Evolutionary conservation across 2,113 vertebrate genomes (phyloP), one percentile per base, ranked within the genome.

Genomic region (Pollimyrus isidori): DNA sequence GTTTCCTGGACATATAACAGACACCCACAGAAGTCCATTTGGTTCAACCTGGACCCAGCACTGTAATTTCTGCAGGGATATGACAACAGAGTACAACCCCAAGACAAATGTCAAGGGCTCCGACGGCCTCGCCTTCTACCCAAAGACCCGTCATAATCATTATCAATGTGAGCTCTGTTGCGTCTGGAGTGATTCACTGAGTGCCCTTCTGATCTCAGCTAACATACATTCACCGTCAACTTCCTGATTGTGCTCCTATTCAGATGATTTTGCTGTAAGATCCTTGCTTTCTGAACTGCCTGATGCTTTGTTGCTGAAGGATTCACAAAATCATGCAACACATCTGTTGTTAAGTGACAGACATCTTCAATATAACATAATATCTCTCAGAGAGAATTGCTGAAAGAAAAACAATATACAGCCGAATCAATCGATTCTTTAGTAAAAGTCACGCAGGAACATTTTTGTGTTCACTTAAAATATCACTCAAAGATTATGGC

Each of bases 331-430:
- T 19, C 30, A 6, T 42, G 17, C 13, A 80, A 42, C 35, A 15
- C 73, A 80, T 42, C 73, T 80, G 73, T 80, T 80, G 30, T 80
- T 80, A 80, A 80, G 73, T 80, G 73, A 42, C 35, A 80, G 73
- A 42, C 35, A 80, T 42, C 35, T 80, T 80, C 73, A 39, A 35
- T 19, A 42, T 42, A 39, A 76, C 35, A 42, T 35, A 76, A 42
- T 35, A 39, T 80, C 73, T 80, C 35, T 80, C 73, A 80, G 35
- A 19, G 15, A 42, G 73, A 80, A 80, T 35, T 17, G 73, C 7
- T 80, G 73, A 80, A 80, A 42, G 35, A 42, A 35, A 42, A 17
- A 80, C 73, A 19, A 80, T 69, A 69, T 69, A 13, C 10, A 69
- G 26, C n/a, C 30, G 62, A 65, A 65, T 65, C 62, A 65, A 65